phyloP scores from a whole-genome alignment of 2,113 vertebrate species.

The Anguilla rostrata region DNA sequence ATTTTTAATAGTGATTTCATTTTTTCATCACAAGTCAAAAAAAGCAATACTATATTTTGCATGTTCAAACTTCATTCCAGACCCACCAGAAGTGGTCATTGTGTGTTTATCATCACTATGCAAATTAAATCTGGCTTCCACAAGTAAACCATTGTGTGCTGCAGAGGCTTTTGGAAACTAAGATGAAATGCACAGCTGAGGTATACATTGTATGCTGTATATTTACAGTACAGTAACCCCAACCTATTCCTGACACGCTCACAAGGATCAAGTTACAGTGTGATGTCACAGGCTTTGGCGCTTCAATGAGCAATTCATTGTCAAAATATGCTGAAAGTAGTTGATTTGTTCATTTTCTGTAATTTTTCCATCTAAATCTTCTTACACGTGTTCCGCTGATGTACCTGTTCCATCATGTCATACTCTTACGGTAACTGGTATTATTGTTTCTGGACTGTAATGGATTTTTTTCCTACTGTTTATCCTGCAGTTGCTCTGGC shows the following conservation, averaged over 20 bases:
- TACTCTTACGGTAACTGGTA: no score
- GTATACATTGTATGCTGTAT: neutral
- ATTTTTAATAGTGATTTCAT: no score
- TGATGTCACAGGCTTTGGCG: neutral
- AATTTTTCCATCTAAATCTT: neutral
- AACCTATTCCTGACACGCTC: neutral
- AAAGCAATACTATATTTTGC: neutral
- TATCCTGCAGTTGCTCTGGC: no score
- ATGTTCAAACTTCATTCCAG: neutral
- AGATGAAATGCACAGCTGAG: neutral
- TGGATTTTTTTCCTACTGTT: no score
- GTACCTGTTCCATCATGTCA: no score
- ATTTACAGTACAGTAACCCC: neutral
- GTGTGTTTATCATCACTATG: neutral
- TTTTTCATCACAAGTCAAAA: no score
- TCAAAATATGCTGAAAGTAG: neutral
- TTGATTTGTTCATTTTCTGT: neutral
- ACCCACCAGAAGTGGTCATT: neutral
- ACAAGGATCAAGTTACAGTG: neutral
- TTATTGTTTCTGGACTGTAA: no score
- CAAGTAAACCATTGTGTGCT: neutral
- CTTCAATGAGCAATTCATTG: neutral
- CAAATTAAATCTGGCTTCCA: neutral
- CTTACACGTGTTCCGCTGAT: neutral
- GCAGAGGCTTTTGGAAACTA: neutral